Base-by-base conservation (phyloP, 2,888 invertebrate species). In the Odontocolon sp. region DNA sequence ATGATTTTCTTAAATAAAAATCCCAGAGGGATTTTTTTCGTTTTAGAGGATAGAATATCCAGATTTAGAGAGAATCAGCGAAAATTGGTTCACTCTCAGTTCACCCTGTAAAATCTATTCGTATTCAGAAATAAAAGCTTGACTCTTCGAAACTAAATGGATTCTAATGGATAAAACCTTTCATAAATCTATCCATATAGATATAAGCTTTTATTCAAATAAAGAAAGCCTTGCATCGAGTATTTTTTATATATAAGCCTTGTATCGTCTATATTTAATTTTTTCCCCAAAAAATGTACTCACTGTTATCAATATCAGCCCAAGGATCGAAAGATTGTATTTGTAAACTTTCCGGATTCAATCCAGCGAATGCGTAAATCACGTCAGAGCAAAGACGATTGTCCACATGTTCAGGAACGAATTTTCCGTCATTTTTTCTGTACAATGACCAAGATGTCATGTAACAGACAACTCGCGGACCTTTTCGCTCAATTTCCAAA, bases 401-500 rank as follows among this genome's bases (percentile, higher is more conserved):
- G 84, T 97, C 96, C 1, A 97, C 91, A 81, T 96, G 94, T 90
- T 97, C 97, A 0, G 97, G 97, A 0, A 95, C 95, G 88, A 96
- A 98, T 89, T 96, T 95, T 2, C 96, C 97, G 68, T 95, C 95
- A 0, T 93, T 94, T 81, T 95, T 95, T 69, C 97, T 92, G 86
- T 97, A 96, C 90, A 96, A 94, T 0, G 97, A 94, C 97, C 97
- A 98, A 86, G 95, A 97, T 0, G 97, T 96, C 88, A 96, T 93
- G 86, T 97, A 97, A 88, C 98, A 98, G 0, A 97, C 94, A 0
- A 97, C 94, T 82, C 93, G 82, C 2, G 84, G 81, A 0, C 82
- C 80, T 2, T 77, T 79, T 2, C 85, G 61, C 2, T 81, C 68
- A n/a, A 84, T 33, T 45, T 83, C 81, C 3, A 86, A 78, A 4